Conservation (phyloP, 2,797 vertebrate species). For the Sebastes hubbsi region DNA sequence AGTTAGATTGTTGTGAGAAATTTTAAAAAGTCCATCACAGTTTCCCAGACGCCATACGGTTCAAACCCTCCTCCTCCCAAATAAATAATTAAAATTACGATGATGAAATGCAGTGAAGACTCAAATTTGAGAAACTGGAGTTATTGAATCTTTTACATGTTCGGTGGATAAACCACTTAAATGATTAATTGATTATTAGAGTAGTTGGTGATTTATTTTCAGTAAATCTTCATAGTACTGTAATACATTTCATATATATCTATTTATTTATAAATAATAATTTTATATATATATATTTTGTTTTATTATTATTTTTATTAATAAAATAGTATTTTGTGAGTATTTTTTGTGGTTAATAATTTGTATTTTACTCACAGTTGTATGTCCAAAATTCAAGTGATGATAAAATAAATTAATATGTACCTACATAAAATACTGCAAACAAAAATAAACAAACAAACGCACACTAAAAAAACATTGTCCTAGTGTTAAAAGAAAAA, state of each 20-base stretch:
- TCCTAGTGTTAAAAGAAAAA: too few relatives aligned
- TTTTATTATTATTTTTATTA: not conserved
- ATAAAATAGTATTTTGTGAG: not conserved
- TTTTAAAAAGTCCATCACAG: not conserved
- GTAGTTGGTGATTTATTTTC: not conserved
- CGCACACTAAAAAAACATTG: too few relatives aligned
- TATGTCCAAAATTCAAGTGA: not conserved
- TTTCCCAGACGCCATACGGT: not conserved
- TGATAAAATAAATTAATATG: not conserved
- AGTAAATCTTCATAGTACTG: not conserved
- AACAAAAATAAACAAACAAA: too few relatives aligned
- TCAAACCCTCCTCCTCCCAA: fast-evolving
- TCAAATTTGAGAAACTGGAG: not conserved
- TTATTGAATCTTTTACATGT: not conserved
- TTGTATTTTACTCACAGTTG: not conserved
- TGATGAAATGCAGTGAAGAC: not conserved
- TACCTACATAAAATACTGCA: too few relatives aligned
- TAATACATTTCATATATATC: not conserved
- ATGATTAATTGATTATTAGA: not conserved
- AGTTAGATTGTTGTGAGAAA: not conserved
- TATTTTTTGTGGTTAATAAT: not conserved
- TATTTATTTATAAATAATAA: not conserved
- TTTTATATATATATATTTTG: fast-evolving
- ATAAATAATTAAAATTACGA: not conserved
- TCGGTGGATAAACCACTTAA: not conserved